Base-by-base conservation (phyloP, 2,797 vertebrate species). In the Valencia hispanica region DNA sequence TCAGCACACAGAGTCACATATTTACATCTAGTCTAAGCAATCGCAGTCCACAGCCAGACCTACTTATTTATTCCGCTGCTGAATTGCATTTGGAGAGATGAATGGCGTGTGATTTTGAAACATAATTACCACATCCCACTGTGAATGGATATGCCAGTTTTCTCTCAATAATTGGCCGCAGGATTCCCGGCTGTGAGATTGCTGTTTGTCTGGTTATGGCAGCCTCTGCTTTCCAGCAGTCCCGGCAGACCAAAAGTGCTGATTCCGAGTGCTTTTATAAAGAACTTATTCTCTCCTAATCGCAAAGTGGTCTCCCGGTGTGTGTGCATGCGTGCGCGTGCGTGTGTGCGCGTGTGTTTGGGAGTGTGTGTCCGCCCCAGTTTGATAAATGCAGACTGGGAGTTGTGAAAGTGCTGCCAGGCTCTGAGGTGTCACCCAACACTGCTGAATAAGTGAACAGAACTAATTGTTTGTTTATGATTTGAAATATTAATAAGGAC, bases 351-450 rank as follows among this genome's bases (percentile, higher is more conserved):
- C 6, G 53, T 2, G 53, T 15, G n/a, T 15, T 3, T 55, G 5
- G 10, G 22, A 63, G 84, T 80, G 78, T 36, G 57, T 83, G 92
- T 93, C 87, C 92, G 93, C 88, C 81, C 74, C 75, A 39, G 86
- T 90, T 92, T 94, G 93, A 95, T 94, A 95, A 94, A 96, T 95
- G 92, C 86, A 91, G 89, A 89, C 74, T 63, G 89, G 89, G 90
- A 90, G 85, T 39, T 72, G 82, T 87, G 89, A 85, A 90, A 90
- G 84, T 82, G 87, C 91, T 88, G 89, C 89, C 80, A 78, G 86
- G 80, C 88, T 75, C 87, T 53, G 90, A 84, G 86, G 83, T 92
- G 90, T 87, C 91, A 89, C 86, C 85, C 85, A 72, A 74, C 79
- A 78, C 80, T 73, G 81, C 84, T 86, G 87, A 92, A 93, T 90